Base-by-base conservation (phyloP, 2,888 invertebrate species). In the Drosophila infuscata region DNA sequence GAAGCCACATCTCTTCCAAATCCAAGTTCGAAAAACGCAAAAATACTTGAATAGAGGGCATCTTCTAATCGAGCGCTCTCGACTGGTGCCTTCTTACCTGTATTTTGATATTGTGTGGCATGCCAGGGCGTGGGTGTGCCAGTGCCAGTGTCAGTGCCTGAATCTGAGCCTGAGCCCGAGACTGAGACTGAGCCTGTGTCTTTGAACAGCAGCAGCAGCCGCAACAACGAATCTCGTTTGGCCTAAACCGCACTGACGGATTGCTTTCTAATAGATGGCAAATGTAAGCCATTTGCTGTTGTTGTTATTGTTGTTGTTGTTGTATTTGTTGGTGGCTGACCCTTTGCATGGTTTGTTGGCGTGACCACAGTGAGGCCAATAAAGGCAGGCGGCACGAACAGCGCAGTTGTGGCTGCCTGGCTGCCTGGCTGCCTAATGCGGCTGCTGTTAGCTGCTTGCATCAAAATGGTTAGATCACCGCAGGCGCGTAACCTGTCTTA, bases 401-500 rank as follows among this genome's bases (percentile, higher is more conserved):
- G 51, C 56, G 9, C 62, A n/a, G 60, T 58, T 66, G 59, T 52
- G 57, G 38, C 36, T 65, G 20, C 1, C 1, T 25, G 20, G 20
- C 20, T 25, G 67, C 46, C 46, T 25, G 25, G 25, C 25, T 25
- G 67, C 46, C 46, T 46, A 25, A 46, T 80, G 76, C 41, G 69
- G 61, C 61, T 63, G 57, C 51, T 57, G 51, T 38, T 61, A 38
- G 65, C 51, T 70, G 65, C 64, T 74, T 68, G 86, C 70, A 74
- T 79, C 1, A 77, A 89, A 91, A 91, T 87, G 76, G 90, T 88
- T 88, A 90, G 89, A 90, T 83, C 81, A 83, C 91, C 88, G 76
- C 89, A 89, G 82, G 82, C 86, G 82, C 82, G 90, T 90, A 87
- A 91, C 91, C 91, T 91, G 91, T 91, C 91, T 90, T 78, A 60